Conservation (phyloP, 2,113 vertebrate species). For the Anolis carolinensis region DNA sequence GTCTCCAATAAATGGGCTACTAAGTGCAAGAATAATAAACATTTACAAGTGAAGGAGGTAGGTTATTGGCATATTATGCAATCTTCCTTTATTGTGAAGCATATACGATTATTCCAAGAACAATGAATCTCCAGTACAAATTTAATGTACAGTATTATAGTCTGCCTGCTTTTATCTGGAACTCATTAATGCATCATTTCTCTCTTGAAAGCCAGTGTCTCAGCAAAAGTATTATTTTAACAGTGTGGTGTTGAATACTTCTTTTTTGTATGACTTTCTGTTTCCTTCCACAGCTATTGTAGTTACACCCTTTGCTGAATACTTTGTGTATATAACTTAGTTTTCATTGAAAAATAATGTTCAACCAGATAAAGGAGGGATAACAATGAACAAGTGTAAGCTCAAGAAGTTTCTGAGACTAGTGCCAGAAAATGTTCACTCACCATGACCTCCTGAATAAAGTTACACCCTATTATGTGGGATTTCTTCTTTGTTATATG, state of each 20-base stretch:
- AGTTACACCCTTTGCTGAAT: not conserved
- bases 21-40: not conserved
- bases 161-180: not conserved
- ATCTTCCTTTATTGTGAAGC: constrained; percentile 13
- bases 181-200: not conserved
- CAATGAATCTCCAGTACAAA: not conserved
- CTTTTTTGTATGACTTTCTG: not conserved
- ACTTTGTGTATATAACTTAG: not conserved
- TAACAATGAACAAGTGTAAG: not conserved
- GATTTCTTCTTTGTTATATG: not conserved
- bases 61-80: not conserved
- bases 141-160: not conserved
- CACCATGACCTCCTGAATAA: not conserved
- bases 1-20: not conserved
- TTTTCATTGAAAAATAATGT: not conserved
- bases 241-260: not conserved
- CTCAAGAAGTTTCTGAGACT: not conserved
- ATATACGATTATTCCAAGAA: not conserved
- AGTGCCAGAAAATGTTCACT: not conserved
- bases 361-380: not conserved
- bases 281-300: not conserved
- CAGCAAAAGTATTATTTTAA: not conserved
- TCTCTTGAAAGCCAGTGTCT: not conserved
- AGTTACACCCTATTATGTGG: not conserved
- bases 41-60: not conserved